A percentile compares a stretch with the other conserved stretches of the same genome.
Conservation (phyloP, 2,113 vertebrate species). For the Dissostichus mawsoni region DNA sequence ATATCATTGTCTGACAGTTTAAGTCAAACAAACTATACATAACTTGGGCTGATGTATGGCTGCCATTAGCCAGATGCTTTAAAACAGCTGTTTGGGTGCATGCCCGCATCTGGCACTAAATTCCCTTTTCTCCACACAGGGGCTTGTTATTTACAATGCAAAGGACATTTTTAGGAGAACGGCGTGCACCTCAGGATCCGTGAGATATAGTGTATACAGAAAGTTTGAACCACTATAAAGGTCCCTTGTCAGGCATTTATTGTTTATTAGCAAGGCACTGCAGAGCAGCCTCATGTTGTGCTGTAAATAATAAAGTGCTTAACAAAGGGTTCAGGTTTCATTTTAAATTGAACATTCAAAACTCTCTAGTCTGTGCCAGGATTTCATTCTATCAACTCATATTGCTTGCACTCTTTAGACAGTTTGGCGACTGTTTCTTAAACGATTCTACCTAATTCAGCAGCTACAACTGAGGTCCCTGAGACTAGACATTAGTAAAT, state of each 20-base stretch:
- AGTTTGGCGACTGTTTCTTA: too few relatives aligned
- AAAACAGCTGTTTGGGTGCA: conserved; percentile 62
- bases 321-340: background rate
- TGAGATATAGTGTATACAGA: background rate
- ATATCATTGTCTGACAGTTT: conserved; percentile 44
- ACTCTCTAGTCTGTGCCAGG: background rate
- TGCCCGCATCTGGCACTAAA: conserved; percentile 21
- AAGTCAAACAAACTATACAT: conserved; percentile 56
- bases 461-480: background rate
- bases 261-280: background rate
- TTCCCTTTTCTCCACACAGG: background rate
- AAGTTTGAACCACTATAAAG: background rate
- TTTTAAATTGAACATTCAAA: background rate
- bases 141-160: conserved; percentile 49
- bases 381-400: too few relatives aligned
- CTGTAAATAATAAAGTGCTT: background rate
- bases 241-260: background rate
- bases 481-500: background rate
- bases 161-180: conserved; percentile 45
- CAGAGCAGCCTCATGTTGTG: background rate
- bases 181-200: conserved; percentile 19
- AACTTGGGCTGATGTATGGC: conserved; percentile 58
- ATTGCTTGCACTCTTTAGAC: background rate
- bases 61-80: conserved; percentile 62
- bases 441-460: background rate